Evolutionary conservation across 1,140 invertebrate species (phyloP).

Genomic region (Drosophila bipectinata): DNA sequence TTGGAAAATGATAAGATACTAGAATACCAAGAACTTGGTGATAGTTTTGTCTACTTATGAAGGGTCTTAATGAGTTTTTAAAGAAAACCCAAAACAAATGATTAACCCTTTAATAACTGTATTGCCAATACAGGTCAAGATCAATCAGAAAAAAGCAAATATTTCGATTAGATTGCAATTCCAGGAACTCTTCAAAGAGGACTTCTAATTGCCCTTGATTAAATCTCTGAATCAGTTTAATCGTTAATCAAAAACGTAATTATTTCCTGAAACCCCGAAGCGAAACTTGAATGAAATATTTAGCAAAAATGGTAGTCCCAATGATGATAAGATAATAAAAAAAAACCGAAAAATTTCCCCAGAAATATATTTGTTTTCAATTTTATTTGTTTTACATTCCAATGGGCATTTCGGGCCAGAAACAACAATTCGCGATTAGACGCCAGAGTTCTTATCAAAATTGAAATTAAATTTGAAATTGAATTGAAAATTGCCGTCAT

Average conservation of each 20-base stretch:
- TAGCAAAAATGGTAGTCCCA: background rate
- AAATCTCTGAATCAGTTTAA: background rate
- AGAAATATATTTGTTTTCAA: background rate
- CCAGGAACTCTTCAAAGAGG: conserved; percentile 9
- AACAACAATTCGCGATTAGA: conserved; percentile 20
- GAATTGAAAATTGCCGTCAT: conserved; percentile 26
- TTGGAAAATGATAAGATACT: conserved; percentile 29
- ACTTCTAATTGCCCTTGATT: conserved; percentile 5
- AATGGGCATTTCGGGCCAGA: conserved; percentile 11
- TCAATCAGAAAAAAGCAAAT: conserved; percentile 3
- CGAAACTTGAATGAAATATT: background rate
- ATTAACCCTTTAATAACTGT: background rate
- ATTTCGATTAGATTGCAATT: conserved; percentile 18
- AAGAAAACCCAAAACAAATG: background rate
- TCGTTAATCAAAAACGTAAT: background rate
- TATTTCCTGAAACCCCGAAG: background rate
- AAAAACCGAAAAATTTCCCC: background rate
- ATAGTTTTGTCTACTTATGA: background rate
- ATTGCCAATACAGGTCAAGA: conserved; percentile 9
- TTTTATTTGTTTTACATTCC: background rate
- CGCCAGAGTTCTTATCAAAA: conserved; percentile 14
- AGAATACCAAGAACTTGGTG: conserved; percentile 2
- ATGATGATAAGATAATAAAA: conserved; percentile 3
- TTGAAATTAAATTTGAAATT: conserved; percentile 15
- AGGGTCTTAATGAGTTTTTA: background rate